A percentile compares a stretch with the other conserved stretches of the same genome.
Conservation (phyloP, 2,888 invertebrate species). For the Lampropteryx suffumata region DNA sequence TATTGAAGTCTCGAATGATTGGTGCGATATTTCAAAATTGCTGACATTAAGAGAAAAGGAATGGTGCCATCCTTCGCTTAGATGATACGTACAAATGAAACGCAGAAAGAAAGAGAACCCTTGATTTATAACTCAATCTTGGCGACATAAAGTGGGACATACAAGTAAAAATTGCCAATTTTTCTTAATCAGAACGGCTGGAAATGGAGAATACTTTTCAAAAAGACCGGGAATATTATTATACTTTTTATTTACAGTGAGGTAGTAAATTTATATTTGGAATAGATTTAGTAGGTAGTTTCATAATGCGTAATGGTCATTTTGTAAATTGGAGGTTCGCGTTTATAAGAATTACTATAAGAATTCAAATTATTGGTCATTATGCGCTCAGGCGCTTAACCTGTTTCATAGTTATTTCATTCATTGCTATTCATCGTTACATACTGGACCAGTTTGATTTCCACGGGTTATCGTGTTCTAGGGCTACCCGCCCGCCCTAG, state of each 20-base stretch:
- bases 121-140: slow-evolving; percentile 78
- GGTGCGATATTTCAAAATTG: slow-evolving; percentile 40
- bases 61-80: slow-evolving; percentile 63
- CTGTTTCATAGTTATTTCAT: too few species aligned
- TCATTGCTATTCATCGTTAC: too few species aligned
- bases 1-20: slow-evolving; percentile 36
- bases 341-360: too few species aligned
- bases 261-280: too few species aligned
- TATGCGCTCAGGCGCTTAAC: too few species aligned
- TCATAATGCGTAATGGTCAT: too few species aligned
- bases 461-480: too few species aligned
- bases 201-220: slow-evolving; percentile 49
- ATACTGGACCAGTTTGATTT: too few species aligned
- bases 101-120: slow-evolving; percentile 41
- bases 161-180: slow-evolving; percentile 79
- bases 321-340: too few species aligned
- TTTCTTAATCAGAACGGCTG: slow-evolving; percentile 70
- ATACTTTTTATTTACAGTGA: background rate
- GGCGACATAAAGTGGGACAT: slow-evolving; percentile 71
- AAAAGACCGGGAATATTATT: slow-evolving; percentile 18
- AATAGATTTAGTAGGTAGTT: too few species aligned
- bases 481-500: too few species aligned
- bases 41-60: slow-evolving; percentile 46
- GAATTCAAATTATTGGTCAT: too few species aligned
- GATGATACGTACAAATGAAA: slow-evolving; percentile 71